Evolutionary conservation across 2,888 invertebrate genomes (phyloP), one percentile per base, ranked within the genome.

Genomic region (Sphecodes monilicornis): DNA sequence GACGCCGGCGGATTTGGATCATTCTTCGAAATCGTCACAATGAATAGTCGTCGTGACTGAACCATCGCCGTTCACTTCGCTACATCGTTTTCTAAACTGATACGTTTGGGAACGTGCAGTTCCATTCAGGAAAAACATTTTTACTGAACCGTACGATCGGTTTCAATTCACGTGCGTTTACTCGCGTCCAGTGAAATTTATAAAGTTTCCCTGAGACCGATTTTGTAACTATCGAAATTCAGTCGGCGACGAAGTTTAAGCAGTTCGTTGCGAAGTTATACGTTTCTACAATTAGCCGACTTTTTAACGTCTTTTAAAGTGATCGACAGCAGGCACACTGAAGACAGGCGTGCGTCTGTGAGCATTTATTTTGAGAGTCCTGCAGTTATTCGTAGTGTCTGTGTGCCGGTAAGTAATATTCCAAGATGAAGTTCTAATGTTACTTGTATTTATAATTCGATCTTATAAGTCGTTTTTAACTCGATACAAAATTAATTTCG

Each of bases 1-100:
- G 77, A 82, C 87, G 79, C 82, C 87, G 81, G 78, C 76, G 76
- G 72, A 78, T 81, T 54, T 66, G 57, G 76, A 77, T 79, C 75
- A 4, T 72, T 32, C n/a, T 74, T 29, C 29, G 3, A n/a, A 18
- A 50, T 36, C 22, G 36, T 41, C 11, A 22, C 11, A 11, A 29
- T 36, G 60, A 72, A 46, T 18, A 43, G 6, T 36, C 43, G n/a
- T 54, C n/a, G 26, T 29, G 66, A 69, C 36, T 68, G 68, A 78
- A 50, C n/a, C 11, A 16, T 4, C 73, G 4, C 2, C n/a, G 11
- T 29, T 22, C 18, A 16, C 54, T 43, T 6, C 6, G 16, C 60
- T 10, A 10, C 50, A n/a, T 54, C n/a, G 54, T 54, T 54, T 11
- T 54, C n/a, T 4, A 3, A 1, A 0, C 11, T 32, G 57, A 54